Percentiles rank a stretch among this genome's conserved stretches.
These are phyloP conservation scores for Epinephelus awoara DNA, from an alignment of 2,797 vertebrate genomes.

Conservation along the genomic window DNA sequence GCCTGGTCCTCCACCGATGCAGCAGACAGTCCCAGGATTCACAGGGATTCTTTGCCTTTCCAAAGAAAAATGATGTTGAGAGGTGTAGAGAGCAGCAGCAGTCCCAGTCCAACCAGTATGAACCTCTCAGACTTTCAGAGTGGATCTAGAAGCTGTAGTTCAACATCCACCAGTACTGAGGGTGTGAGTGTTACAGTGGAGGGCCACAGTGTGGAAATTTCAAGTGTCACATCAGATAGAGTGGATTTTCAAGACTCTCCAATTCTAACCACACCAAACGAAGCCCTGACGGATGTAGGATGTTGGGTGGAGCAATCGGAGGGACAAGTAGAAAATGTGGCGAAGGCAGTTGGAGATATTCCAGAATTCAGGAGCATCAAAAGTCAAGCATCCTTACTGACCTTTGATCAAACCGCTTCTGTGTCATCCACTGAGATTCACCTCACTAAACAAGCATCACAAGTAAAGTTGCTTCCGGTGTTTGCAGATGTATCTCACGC, in stretches of 20 bases:
- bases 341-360: slow-evolving; percentile 2
- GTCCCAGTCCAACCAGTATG: slow-evolving; percentile 68
- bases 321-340: slow-evolving; percentile 3
- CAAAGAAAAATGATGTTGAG: slow-evolving; percentile 47
- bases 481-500: slow-evolving; percentile 22
- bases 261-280: neutral
- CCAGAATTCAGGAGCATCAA: slow-evolving; percentile 6
- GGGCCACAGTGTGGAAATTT: slow-evolving; percentile 46
- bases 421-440: slow-evolving; percentile 32
- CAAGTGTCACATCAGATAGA: slow-evolving; percentile 23
- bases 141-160: slow-evolving; percentile 51
- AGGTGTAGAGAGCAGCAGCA: slow-evolving; percentile 70
- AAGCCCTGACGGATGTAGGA: neutral
- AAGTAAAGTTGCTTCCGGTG: slow-evolving; percentile 28
- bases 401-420: slow-evolving; percentile 18
- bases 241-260: slow-evolving; percentile 22
- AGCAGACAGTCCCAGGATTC: slow-evolving; percentile 76
- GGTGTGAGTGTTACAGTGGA: slow-evolving; percentile 53
- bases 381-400: neutral
- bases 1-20: slow-evolving; percentile 88
- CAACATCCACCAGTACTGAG: slow-evolving; percentile 60
- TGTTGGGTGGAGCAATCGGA: slow-evolving; percentile 16
- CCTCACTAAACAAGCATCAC: slow-evolving; percentile 26
- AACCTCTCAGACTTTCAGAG: slow-evolving; percentile 66
- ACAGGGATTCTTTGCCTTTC: slow-evolving; percentile 51